Conservation (phyloP, 2,797 vertebrate genomes). For the Mormyrus proboscirostris region DNA sequence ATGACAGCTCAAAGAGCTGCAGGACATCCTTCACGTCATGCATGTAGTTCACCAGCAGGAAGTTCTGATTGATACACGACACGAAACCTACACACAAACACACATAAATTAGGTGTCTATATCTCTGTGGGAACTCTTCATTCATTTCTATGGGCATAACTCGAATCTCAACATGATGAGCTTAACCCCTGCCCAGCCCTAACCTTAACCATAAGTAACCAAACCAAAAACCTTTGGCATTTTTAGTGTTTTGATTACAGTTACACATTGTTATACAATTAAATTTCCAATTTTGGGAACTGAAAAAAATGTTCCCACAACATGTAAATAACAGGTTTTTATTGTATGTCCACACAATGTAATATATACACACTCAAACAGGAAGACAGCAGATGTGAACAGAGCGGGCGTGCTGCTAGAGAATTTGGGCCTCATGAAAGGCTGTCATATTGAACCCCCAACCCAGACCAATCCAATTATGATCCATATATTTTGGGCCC, state of each 20-base stretch:
- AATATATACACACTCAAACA: neutral
- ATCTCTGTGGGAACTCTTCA: neutral
- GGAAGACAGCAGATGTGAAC: neutral
- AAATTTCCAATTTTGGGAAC: neutral
- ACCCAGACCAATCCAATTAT: neutral
- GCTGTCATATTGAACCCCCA: neutral
- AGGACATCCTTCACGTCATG: slow-evolving; percentile 66
- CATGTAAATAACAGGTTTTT: neutral
- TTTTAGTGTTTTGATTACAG: neutral
- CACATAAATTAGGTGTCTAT: neutral
- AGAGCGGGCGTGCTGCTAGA: neutral
- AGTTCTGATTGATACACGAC: slow-evolving; percentile 59
- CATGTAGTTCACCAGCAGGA: slow-evolving; percentile 64
- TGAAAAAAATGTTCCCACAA: neutral
- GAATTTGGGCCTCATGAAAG: neutral
- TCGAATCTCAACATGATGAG: neutral
- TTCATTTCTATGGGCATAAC: neutral
- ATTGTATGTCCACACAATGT: neutral
- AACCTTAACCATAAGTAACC: neutral
- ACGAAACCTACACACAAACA: slow-evolving; percentile 47
- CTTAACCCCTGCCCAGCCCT: neutral
- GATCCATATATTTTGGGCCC: neutral
- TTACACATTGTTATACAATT: neutral
- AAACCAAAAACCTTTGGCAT: neutral
- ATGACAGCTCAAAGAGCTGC: slow-evolving; percentile 53